Evolutionary conservation across 1,140 invertebrate genomes (phyloP).

Genomic region (Papilio xuthus): DNA sequence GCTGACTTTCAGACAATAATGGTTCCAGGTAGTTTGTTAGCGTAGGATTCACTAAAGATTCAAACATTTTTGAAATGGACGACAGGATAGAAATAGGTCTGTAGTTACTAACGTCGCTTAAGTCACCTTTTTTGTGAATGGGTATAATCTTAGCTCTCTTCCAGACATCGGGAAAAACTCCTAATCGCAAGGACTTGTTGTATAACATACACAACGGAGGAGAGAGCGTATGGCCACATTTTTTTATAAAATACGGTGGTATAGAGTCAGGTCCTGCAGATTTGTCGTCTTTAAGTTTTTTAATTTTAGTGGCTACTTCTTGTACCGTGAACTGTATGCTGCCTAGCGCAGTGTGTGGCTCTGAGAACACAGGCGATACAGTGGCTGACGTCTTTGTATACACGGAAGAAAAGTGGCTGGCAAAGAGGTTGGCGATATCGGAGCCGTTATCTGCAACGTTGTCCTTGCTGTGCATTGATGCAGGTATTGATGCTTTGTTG

Average conservation of each 20-base stretch:
- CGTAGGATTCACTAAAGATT: background rate
- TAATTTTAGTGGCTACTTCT: slow-evolving; percentile 26
- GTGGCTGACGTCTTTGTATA: background rate
- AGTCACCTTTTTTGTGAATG: no score
- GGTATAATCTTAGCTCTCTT: no score
- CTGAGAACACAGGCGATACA: background rate
- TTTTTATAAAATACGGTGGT: slow-evolving; percentile 11
- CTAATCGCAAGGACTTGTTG: no score
- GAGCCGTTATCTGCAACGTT: slow-evolving; percentile 1
- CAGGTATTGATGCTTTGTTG: slow-evolving; percentile 10
- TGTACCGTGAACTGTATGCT: background rate
- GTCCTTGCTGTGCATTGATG: slow-evolving; percentile 21
- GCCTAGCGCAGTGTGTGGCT: background rate
- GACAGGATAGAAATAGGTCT: background rate
- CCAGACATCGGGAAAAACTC: no score
- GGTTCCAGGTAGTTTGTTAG: background rate
- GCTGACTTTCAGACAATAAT: background rate
- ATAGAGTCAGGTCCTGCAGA: slow-evolving; percentile 31
- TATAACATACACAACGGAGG: no score
- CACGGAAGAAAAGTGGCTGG: background rate
- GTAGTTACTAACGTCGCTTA: no score
- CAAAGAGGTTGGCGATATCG: slow-evolving; percentile 37
- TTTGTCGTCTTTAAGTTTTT: slow-evolving; percentile 34
- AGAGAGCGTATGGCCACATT: no score
- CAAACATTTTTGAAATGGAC: background rate